Evolutionary conservation across 2,888 invertebrate species (phyloP).

Genomic region (Atherix ibis): DNA sequence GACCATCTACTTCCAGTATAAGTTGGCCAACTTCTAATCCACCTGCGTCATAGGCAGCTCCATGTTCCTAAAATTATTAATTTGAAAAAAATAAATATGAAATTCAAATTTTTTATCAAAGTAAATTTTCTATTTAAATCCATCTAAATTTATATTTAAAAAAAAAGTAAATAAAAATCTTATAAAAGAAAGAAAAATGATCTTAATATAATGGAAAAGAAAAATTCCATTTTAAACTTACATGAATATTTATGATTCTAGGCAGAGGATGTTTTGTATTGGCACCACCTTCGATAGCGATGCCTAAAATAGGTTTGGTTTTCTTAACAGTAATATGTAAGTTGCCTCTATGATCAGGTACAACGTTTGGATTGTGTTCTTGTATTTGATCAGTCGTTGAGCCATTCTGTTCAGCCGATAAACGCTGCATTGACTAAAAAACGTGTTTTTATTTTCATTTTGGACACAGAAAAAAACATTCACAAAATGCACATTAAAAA

Average conservation of each 20-base stretch:
- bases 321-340: constrained; percentile 81
- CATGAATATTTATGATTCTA: constrained; percentile 91
- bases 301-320: constrained; percentile 85
- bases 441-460: no score
- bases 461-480: no score
- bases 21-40: constrained; percentile 88
- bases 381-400: constrained; percentile 36
- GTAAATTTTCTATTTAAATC: neutral
- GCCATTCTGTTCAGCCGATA: constrained; percentile 43
- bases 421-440: constrained; percentile 57
- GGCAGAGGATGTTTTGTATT: constrained; percentile 91
- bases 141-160: neutral
- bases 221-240: constrained; percentile 34
- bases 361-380: constrained; percentile 47
- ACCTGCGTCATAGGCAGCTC: constrained; percentile 84
- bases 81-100: no score
- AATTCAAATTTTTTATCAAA: neutral
- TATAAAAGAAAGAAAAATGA: no score
- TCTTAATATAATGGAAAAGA: neutral
- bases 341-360: constrained; percentile 75
- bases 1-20: constrained; percentile 81
- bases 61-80: constrained; percentile 58
- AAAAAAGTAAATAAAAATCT: no score
- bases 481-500: no score
- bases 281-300: constrained; percentile 94